Conservation (phyloP, 2,113 vertebrate species). For the Lamprotornis superbus region DNA sequence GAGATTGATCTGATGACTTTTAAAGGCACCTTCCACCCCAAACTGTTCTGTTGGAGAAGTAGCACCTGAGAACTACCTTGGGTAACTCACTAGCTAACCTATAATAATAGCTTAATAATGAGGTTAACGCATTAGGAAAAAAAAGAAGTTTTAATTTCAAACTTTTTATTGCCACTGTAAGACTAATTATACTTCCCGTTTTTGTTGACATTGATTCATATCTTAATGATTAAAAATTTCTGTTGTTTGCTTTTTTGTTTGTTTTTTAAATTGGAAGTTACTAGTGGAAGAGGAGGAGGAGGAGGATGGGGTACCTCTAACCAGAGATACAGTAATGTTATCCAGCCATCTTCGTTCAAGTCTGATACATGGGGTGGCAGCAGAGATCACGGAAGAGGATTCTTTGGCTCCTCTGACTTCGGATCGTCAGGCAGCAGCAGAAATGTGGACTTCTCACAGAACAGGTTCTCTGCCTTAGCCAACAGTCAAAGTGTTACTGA, state of each 20-base stretch:
- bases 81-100: not conserved
- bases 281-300: constrained; percentile 46
- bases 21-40: not conserved
- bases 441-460: constrained; percentile 73
- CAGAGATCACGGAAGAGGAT: constrained; percentile 68
- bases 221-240: not conserved
- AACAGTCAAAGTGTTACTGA: constrained; percentile 30
- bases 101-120: not conserved
- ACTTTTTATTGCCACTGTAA: not conserved
- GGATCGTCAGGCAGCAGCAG: constrained; percentile 36
- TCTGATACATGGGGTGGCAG: constrained; percentile 68
- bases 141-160: rapidly evolving
- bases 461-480: constrained; percentile 76
- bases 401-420: constrained; percentile 57
- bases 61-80: not conserved
- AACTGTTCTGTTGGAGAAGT: not conserved
- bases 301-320: constrained; percentile 45
- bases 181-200: not conserved
- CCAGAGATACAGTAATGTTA: constrained; percentile 71
- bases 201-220: not conserved
- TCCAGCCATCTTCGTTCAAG: constrained; percentile 82
- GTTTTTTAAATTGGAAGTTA: constrained; percentile 43
- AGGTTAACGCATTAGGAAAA: not conserved
- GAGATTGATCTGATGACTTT: not conserved
- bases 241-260: not conserved